Evolutionary conservation across 2,113 vertebrate species (phyloP).

Genomic region (Gymnogyps californianus): DNA sequence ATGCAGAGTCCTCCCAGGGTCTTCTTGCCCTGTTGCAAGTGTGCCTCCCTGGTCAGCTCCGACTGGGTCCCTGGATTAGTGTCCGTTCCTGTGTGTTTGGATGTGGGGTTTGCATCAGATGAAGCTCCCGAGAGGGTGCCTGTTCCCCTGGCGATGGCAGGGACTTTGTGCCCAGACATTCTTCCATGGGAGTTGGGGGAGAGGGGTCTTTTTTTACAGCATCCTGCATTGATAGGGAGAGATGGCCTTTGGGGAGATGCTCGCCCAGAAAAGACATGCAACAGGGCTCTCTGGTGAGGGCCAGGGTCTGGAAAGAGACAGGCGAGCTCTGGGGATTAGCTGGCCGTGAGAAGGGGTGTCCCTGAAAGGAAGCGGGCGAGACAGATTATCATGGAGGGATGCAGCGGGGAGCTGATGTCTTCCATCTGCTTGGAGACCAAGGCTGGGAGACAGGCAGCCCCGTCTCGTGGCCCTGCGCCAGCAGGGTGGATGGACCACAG

Average conservation of each 20-base stretch:
- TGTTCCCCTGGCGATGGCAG: rapidly evolving
- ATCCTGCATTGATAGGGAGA: neutral
- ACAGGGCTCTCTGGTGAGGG: neutral
- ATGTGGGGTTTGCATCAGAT: neutral
- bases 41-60: neutral
- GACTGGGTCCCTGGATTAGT: neutral
- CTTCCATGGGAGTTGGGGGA: neutral
- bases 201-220: neutral
- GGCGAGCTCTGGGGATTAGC: neutral
- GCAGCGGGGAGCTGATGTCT: slow-evolving; percentile 13
- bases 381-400: slow-evolving; percentile 11
- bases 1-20: neutral
- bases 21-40: neutral
- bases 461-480: neutral
- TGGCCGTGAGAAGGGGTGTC: slow-evolving; percentile 10
- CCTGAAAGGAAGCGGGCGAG: neutral
- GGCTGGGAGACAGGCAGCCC: neutral
- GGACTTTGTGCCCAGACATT: neutral
- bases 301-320: neutral
- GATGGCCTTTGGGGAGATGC: neutral
- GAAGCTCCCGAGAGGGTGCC: neutral
- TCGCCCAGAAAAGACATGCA: neutral
- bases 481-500: neutral
- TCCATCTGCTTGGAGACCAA: slow-evolving; percentile 40
- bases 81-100: rapidly evolving